Evolutionary conservation across 2,888 invertebrate species (phyloP), one percentile per base, ranked within the genome.

Genomic region (Scaptomyza cyrtandrae): DNA sequence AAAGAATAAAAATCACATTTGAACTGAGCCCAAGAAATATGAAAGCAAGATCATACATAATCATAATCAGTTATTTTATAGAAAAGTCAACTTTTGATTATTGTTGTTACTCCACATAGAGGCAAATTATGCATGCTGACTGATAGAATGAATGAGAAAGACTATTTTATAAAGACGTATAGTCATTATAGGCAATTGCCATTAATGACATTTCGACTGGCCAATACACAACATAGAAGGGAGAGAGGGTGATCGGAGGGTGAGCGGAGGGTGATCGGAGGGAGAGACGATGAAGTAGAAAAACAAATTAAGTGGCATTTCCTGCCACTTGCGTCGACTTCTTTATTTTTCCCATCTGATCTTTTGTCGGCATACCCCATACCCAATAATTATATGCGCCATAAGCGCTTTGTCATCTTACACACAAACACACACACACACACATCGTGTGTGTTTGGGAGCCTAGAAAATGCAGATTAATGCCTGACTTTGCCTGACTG

Each of bases 271-370:
- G 19, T 19, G 19, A 19, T 19, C 19, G 19, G 46, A 45, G 19
- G 35, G 35, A 6, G 48, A 19, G 50, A 29, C 24, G 55, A 71
- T 1, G 9, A 33, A 10, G 33, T 33, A 68, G 56, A 83, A 71
- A 80, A 86, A 78, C 67, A 84, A 88, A 87, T 89, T 84, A 89
- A 89, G 84, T 89, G 88, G 84, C 89, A 87, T 84, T 84, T 84
- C 84, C 84, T 87, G 84, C 80, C 89, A 88, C 87, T 83, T 80
- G 72, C 65, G 69, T 41, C 50, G 50, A 58, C 71, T 80, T 78
- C 67, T 78, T 72, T 70, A 39, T 41, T 6, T 41, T 41, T 57
- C 64, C 72, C 76, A 79, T 63, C 63, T 55, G 82, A 78, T 85
- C 82, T 89, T 76, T 78, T 78, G 88, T 71, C 81, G 88, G 86